Evolutionary conservation across 1,140 invertebrate genomes (phyloP).

Genomic region (Drosophila arizonae): DNA sequence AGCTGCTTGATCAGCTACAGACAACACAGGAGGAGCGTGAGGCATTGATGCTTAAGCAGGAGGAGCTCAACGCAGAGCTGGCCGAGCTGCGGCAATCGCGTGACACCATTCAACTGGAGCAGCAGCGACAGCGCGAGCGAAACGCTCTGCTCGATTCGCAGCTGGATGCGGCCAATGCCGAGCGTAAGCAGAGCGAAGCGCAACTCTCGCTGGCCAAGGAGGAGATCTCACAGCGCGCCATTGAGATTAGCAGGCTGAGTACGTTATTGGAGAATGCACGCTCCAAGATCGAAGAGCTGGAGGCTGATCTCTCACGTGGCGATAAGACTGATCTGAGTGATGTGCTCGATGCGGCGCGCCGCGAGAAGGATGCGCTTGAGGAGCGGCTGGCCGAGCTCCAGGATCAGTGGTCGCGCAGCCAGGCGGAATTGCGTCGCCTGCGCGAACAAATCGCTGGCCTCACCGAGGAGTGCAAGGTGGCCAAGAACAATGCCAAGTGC

Average conservation of each 20-base stretch:
- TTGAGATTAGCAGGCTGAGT: constrained; percentile 90
- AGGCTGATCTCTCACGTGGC: constrained; percentile 85
- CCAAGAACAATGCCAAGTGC: constrained; percentile 91
- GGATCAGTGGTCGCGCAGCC: constrained; percentile 89
- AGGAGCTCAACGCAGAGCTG: constrained; percentile 89
- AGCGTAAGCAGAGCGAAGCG: constrained; percentile 88
- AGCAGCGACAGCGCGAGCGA: constrained; percentile 87
- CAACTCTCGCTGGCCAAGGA: constrained; percentile 88
- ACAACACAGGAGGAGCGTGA: constrained; percentile 92
- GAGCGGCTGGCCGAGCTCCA: constrained; percentile 88
- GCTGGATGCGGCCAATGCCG: constrained; percentile 87
- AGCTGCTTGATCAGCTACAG: constrained; percentile 93
- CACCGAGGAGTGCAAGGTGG: constrained; percentile 91
- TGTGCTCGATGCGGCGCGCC: constrained; percentile 87
- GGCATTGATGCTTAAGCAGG: constrained; percentile 89
- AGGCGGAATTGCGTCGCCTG: constrained; percentile 89
- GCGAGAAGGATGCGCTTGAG: constrained; percentile 88
- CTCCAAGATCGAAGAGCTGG: constrained; percentile 87
- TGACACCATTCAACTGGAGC: constrained; percentile 85
- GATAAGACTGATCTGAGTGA: constrained; percentile 88
- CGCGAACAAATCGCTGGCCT: constrained; percentile 88
- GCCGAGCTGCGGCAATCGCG: constrained; percentile 84
- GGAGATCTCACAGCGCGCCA: constrained; percentile 85
- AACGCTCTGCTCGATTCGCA: constrained; percentile 88
- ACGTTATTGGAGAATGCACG: constrained; percentile 92